Percentiles rank a stretch among this genome's conserved stretches.
Evolutionary conservation across 2,888 invertebrate genomes (phyloP).

Genomic region (Phymatocera aterrima): DNA sequence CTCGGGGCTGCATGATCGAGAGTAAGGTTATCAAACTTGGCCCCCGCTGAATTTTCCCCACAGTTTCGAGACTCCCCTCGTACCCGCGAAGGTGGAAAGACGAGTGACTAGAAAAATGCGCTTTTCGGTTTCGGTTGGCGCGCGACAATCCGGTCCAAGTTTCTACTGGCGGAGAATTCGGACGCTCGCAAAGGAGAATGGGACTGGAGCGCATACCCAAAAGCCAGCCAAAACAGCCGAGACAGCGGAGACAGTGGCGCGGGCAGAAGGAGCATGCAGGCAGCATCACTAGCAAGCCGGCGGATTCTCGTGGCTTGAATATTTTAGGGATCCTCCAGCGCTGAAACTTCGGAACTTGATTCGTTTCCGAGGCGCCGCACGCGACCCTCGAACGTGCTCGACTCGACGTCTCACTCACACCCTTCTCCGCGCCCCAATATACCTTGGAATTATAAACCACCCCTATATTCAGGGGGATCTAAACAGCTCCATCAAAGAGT

Average conservation of each 20-base stretch:
- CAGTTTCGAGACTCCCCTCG: too few relatives aligned
- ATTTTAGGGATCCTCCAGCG: slow-evolving; percentile 20
- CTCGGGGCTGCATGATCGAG: not conserved
- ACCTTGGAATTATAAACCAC: slow-evolving; percentile 36
- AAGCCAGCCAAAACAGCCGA: too few relatives aligned
- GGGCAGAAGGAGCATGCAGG: not conserved
- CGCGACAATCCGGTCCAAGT: not conserved
- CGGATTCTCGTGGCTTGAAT: slow-evolving; percentile 28
- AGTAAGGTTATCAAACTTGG: too few relatives aligned
- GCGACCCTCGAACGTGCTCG: slow-evolving; percentile 63
- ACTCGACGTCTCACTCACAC: slow-evolving; percentile 20
- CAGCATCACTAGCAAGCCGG: not conserved
- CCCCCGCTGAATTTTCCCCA: too few relatives aligned
- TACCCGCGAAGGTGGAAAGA: too few relatives aligned
- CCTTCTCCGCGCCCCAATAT: not conserved
- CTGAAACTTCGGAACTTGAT: slow-evolving; percentile 67
- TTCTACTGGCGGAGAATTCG: not conserved
- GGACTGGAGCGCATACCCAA: too few relatives aligned
- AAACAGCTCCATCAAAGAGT: slow-evolving; percentile 40
- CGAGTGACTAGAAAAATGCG: too few relatives aligned
- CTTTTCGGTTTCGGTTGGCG: not conserved
- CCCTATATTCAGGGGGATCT: slow-evolving; percentile 12
- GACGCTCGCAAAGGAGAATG: not conserved
- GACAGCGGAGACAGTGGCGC: not conserved
- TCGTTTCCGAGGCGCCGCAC: slow-evolving; percentile 68